Evolutionary conservation across 2,888 invertebrate species (phyloP).

Genomic region (Choreutis nemorana): DNA sequence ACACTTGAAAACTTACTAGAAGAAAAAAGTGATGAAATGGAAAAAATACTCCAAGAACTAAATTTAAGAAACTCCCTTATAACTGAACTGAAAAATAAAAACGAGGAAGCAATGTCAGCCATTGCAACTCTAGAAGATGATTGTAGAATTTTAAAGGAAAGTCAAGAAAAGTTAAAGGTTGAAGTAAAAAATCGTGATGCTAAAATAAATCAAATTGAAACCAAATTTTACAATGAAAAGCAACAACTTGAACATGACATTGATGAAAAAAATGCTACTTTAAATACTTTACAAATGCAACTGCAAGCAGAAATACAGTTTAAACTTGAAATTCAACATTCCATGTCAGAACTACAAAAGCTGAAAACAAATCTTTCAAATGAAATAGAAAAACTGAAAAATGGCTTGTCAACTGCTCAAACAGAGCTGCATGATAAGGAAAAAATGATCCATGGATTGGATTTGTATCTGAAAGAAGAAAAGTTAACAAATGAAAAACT

Average conservation of each 20-base stretch:
- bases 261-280: conserved; percentile 29
- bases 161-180: conserved; percentile 19
- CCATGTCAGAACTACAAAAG: conserved; percentile 16
- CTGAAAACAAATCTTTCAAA: conserved; percentile 17
- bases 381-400: conserved; percentile 16
- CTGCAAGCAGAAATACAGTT: conserved; percentile 34
- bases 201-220: conserved; percentile 20
- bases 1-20: conserved; percentile 21
- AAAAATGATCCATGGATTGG: conserved; percentile 19
- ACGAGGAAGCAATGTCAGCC: conserved; percentile 20
- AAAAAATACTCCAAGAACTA: conserved; percentile 10
- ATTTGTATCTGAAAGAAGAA: conserved; percentile 18
- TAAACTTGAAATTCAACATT: conserved; percentile 27
- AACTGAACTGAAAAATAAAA: conserved; percentile 22
- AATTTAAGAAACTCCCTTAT: neutral
- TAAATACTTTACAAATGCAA: conserved; percentile 30
- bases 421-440: conserved; percentile 21
- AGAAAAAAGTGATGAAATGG: conserved; percentile 12
- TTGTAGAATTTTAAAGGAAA: conserved; percentile 21
- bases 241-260: conserved; percentile 23
- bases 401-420: conserved; percentile 15
- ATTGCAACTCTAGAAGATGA: conserved; percentile 20
- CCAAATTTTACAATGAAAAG: conserved; percentile 21
- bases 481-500: neutral
- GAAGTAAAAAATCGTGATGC: conserved; percentile 24